Evolutionary conservation across 53 echinoderm and acorn worm species (phyloP).

Genomic region (Crossaster papposus): DNA sequence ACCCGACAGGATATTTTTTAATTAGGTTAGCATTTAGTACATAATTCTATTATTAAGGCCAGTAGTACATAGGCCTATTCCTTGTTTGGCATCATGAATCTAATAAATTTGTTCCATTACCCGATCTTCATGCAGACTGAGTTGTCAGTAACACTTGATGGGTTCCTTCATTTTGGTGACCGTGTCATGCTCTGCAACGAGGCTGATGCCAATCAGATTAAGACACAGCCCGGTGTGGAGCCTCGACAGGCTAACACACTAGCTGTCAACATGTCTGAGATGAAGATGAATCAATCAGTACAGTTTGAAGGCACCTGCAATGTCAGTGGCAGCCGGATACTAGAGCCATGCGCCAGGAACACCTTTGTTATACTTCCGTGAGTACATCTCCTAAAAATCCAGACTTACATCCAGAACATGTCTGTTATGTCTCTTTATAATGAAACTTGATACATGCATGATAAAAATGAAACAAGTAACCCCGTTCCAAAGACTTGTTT

Average conservation of each 20-base stretch:
- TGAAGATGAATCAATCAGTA: constrained; percentile 78
- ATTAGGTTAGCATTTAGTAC: too few species aligned
- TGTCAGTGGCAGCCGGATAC: constrained; percentile 73
- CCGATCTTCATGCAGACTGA: constrained; percentile 76
- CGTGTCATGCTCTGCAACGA: constrained; percentile 88
- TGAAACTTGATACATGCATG: too few species aligned
- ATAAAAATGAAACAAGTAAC: too few species aligned
- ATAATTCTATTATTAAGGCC: too few species aligned
- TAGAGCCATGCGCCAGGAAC: constrained; percentile 82
- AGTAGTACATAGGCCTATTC: too few species aligned
- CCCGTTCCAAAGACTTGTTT: too few species aligned
- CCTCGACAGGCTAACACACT: constrained; percentile 82
- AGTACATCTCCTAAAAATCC: too few species aligned
- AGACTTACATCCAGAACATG: too few species aligned
- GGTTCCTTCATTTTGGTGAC: constrained; percentile 91
- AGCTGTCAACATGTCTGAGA: constrained; percentile 87
- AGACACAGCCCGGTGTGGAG: constrained; percentile 76
- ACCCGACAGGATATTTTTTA: too few species aligned
- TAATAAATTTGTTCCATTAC: neutral
- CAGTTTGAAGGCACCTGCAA: constrained; percentile 86
- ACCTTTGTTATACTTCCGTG: constrained; percentile 94
- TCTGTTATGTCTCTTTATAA: too few species aligned
- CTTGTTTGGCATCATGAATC: too few species aligned
- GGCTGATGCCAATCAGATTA: constrained; percentile 72
- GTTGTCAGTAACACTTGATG: constrained; percentile 85